Evolutionary conservation across 2,888 invertebrate genomes (phyloP), one percentile per base, ranked within the genome.

Genomic region (Ormyrus thymus): DNA sequence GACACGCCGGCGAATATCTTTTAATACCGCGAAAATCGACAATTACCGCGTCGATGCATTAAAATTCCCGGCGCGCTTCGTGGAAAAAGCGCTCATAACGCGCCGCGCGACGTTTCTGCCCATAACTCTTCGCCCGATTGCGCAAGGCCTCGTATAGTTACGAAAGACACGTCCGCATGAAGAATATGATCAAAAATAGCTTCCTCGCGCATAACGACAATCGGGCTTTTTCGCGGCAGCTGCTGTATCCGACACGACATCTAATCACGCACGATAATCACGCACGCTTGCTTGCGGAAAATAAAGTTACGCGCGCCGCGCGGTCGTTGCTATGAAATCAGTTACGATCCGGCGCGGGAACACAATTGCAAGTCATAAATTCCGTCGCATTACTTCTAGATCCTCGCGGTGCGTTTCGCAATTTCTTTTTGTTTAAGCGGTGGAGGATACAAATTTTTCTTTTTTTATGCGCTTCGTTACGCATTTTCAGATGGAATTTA

Each of bases 251-350:
- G 9, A 51, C 50, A n/a, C 43, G 59, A 50, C 8, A 62, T n/a
- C 65, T 29, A 13, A 11, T 46, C 66, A n/a, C 46, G 68, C 48
- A 46, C 15, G 55, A 75, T 75, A 68, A 75, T 68, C 62, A 13
- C 7, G 9, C 58, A 56, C 29, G 29, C 29, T 29, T 29, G 29
- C 29, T 2, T 29, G 29, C 29, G 29, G 29, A 29, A 29, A 29
- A 29, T 29, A 29, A 29, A 29, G 29, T 29, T 29, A 4, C 29
- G 0, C 29, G 29, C 29, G 29, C 29, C 29, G 29, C 29, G 29
- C 29, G 29, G 29, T 29, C 29, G 29, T 29, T 29, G 29, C 29
- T 29, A 29, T 29, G 29, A 29, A 29, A 29, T 29, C 29, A 29
- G 29, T 29, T 29, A 29, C 29, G 29, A 29, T 29, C 29, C 29